Conservation (phyloP, 2,113 vertebrate genomes). For the Cinclus cinclus region DNA sequence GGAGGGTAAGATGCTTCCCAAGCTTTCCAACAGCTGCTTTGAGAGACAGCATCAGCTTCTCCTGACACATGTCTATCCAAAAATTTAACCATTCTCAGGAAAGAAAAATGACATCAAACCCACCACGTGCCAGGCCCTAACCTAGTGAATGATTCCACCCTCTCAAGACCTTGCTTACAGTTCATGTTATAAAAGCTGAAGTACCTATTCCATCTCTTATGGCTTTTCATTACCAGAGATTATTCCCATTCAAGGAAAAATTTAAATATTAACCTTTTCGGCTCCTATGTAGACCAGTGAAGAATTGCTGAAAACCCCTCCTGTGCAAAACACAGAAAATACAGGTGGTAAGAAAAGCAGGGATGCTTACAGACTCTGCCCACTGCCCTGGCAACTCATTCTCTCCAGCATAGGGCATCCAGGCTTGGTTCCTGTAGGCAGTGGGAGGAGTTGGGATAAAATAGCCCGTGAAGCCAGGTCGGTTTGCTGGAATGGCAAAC, state of each 20-base stretch:
- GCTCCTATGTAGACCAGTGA: neutral
- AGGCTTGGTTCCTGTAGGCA: slow-evolving; percentile 91
- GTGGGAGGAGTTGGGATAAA: slow-evolving; percentile 90
- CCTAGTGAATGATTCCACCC: neutral
- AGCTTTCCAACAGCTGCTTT: neutral
- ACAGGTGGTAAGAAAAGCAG: neutral
- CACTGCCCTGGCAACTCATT: slow-evolving; percentile 90
- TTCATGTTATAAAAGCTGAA: neutral
- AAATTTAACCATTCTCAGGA: neutral
- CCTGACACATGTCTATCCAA: neutral
- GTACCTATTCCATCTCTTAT: neutral
- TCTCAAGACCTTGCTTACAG: neutral
- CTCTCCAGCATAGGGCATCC: slow-evolving; percentile 95
- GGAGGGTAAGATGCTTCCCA: neutral
- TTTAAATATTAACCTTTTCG: neutral
- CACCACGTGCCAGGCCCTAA: neutral
- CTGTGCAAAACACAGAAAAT: neutral
- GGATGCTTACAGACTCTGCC: slow-evolving; percentile 91
- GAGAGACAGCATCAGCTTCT: neutral
- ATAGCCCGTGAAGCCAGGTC: slow-evolving; percentile 89
- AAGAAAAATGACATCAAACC: neutral
- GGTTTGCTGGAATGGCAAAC: slow-evolving; percentile 93
- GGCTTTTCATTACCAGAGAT: neutral
- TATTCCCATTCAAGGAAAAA: neutral
- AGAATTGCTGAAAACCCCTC: neutral